Evolutionary conservation across 35 echinoderm and acorn worm genomes (phyloP), one percentile per base, ranked within the genome.

Genomic region (Apostichopus japonicus): DNA sequence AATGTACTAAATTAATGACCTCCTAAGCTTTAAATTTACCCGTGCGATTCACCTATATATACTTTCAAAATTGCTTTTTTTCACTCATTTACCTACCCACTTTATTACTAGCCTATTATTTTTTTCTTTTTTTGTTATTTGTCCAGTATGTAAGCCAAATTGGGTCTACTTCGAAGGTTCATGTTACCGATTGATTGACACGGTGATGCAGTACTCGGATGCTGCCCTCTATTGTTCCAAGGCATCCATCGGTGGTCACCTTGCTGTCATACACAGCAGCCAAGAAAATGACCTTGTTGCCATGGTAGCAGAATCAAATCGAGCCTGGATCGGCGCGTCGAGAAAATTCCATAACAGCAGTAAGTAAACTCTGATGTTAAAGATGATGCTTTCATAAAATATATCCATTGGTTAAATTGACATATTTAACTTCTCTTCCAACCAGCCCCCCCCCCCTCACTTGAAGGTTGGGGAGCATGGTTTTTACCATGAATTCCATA

Each of bases 311-410:
- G 67, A 90, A 55, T 17, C 67, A 11, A 75, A 58, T 16, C 77
- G 88, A 76, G 88, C 88, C 0, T 90, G 88, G 88, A 90, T 90
- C 44, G 88, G 88, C 8, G 73, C 88, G 14, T 90, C 88, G 65
- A 87, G 86, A 63, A 71, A 27, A 16, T 87, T 87, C 16, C 56
- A 87, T 14, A 87, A 87, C 19, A 71, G 24, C 21, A 87, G 86
- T 87, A n/a, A 87, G 86, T 87, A 67, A 71, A 10, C 23, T 65
- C 0, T 61, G 7, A 61, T 61, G 33, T 44, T 44, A 44, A 44
- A 44, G 33, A 44, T 44, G 33, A 44, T 44, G 33, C 33, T 44
- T 44, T 44, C 33, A 44, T 44, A 44, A 44, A 44, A 44, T 44
- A 44, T 44, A 3, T 44, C 33, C 33, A 0, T 44, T 44, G 33